These are phyloP conservation scores for Ochotona curzoniae DNA, from an alignment of 2,113 vertebrate species.

Conservation along the genomic window DNA sequence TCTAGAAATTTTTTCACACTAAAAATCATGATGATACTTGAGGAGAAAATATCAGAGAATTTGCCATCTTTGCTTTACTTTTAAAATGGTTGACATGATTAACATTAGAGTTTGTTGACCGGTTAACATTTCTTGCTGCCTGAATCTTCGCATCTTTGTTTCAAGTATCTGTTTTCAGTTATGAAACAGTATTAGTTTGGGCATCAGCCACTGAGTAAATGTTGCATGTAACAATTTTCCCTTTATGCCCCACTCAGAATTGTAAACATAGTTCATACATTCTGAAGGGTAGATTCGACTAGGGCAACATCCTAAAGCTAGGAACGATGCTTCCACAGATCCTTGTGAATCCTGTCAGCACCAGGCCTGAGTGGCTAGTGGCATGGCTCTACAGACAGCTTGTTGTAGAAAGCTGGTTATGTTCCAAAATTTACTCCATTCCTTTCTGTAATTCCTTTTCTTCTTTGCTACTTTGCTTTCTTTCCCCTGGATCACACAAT, in stretches of 20 bases:
- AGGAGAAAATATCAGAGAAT: background rate
- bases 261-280: background rate
- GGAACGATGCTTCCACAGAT: background rate
- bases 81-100: background rate
- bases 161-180: slow-evolving; percentile 48
- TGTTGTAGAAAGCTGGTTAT: background rate
- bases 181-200: slow-evolving; percentile 45
- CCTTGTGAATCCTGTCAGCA: background rate
- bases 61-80: background rate
- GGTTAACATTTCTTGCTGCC: slow-evolving; percentile 37
- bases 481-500: background rate
- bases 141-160: slow-evolving; percentile 45
- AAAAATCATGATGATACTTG: background rate
- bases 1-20: background rate
- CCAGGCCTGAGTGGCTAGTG: background rate
- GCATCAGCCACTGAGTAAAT: slow-evolving; percentile 37
- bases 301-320: background rate
- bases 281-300: background rate
- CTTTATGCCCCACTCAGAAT: background rate
- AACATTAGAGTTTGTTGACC: slow-evolving; percentile 26
- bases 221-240: slow-evolving; percentile 5
- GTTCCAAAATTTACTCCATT: background rate
- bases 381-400: background rate
- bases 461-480: background rate
- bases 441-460: background rate